Percentiles rank a stretch among this genome's conserved stretches.
These are phyloP conservation scores for Rhyacophila brunnea DNA, from an alignment of 1,140 invertebrate species.

Conservation along the genomic window DNA sequence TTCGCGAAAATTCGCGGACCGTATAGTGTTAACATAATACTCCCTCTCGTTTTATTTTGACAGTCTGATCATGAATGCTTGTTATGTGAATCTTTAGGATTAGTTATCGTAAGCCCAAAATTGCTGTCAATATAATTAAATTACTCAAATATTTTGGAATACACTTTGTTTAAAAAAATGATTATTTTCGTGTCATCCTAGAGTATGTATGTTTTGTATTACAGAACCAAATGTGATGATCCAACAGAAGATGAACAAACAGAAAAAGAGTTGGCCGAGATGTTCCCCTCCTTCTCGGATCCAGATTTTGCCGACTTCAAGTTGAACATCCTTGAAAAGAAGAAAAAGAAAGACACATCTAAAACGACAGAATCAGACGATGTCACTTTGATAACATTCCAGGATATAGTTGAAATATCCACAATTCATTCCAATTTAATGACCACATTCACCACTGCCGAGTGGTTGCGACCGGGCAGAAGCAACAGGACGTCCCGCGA, in stretches of 20 bases:
- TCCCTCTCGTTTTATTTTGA: too few relatives aligned
- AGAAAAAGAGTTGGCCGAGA: slow-evolving; percentile 64
- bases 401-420: slow-evolving; percentile 60
- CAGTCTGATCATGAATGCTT: too few relatives aligned
- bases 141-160: neutral
- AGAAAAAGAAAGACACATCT: slow-evolving; percentile 39
- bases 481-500: slow-evolving; percentile 44
- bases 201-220: too few relatives aligned
- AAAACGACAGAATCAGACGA: slow-evolving; percentile 35
- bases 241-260: slow-evolving; percentile 75
- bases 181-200: slow-evolving; percentile 1
- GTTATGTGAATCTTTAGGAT: too few relatives aligned
- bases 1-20: too few relatives aligned
- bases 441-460: slow-evolving; percentile 52
- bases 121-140: neutral
- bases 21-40: too few relatives aligned
- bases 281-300: slow-evolving; percentile 77
- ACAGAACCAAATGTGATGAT: slow-evolving; percentile 58
- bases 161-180: neutral
- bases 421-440: slow-evolving; percentile 63
- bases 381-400: slow-evolving; percentile 49
- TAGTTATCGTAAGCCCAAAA: too few relatives aligned
- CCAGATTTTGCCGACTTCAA: slow-evolving; percentile 67
- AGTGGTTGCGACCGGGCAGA: slow-evolving; percentile 56
- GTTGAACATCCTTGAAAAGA: slow-evolving; percentile 41